phyloP scores from a whole-genome alignment of 64 coral and sea anemone genomes.

The Exaiptasia diaphana region DNA sequence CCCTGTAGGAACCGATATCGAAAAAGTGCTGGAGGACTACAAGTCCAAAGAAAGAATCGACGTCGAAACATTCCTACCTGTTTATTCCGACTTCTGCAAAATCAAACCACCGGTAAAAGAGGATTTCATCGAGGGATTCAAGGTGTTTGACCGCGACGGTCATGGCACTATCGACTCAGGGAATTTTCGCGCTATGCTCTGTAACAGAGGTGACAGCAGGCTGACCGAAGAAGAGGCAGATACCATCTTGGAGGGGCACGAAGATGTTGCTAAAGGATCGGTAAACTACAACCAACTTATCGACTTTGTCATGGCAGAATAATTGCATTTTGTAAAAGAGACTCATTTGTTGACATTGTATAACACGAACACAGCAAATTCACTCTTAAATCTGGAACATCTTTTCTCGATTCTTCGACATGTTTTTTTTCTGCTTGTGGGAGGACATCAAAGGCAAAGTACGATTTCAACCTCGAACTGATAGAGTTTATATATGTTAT shows the following conservation, averaged over 20 bases:
- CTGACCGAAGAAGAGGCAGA: constrained; percentile 59
- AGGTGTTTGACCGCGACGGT: constrained; percentile 84
- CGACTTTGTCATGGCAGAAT: constrained; percentile 71
- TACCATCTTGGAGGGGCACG: constrained; percentile 38
- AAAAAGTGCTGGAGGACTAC: constrained; percentile 50
- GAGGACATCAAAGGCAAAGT: neutral
- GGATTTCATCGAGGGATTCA: constrained; percentile 85
- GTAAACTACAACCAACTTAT: constrained; percentile 82
- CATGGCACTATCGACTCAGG: constrained; percentile 67
- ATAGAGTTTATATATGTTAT: neutral
- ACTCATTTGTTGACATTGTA: neutral
- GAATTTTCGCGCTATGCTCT: constrained; percentile 55
- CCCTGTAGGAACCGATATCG: constrained; percentile 55
- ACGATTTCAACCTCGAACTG: neutral
- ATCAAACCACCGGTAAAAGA: constrained; percentile 69
- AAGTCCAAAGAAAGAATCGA: constrained; percentile 44
- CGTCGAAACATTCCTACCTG: constrained; percentile 58
- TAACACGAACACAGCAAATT: neutral
- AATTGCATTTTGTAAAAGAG: neutral
- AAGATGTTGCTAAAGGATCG: constrained; percentile 64
- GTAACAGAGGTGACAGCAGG: constrained; percentile 76
- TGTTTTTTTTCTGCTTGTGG: neutral
- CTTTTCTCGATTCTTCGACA: neutral
- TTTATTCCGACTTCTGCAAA: constrained; percentile 61
- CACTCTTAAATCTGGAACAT: neutral